phyloP scores from a whole-genome alignment of 1,140 invertebrate species.

The Parasteatoda tepidariorum region DNA sequence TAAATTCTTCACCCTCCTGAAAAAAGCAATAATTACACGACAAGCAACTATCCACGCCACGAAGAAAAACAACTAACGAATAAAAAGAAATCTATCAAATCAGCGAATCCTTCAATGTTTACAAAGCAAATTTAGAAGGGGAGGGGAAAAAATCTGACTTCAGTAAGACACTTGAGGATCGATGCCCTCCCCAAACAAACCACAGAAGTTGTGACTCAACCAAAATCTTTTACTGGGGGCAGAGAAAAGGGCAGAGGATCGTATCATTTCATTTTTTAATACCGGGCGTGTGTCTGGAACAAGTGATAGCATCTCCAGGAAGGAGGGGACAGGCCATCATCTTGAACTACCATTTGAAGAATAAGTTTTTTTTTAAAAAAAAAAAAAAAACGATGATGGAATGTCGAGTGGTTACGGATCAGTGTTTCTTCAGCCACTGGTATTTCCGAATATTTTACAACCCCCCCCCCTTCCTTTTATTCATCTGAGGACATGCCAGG shows the following conservation, averaged over 20 bases:
- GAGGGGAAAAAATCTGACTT: no score
- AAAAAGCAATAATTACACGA: no score
- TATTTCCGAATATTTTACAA: slow-evolving; percentile 3
- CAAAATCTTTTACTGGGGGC: neutral
- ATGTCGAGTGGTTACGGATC: slow-evolving; percentile 37
- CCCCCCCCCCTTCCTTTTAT: neutral
- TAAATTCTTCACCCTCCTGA: no score
- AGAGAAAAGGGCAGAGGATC: neutral
- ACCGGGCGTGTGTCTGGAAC: slow-evolving; percentile 5
- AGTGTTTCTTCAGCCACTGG: slow-evolving; percentile 23
- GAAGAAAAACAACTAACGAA: no score
- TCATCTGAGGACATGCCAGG: slow-evolving; percentile 10
- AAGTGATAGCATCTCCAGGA: neutral
- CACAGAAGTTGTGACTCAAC: neutral
- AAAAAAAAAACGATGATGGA: slow-evolving; percentile 14
- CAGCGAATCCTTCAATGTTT: no score
- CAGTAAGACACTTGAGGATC: no score
- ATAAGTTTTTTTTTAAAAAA: slow-evolving; percentile 1
- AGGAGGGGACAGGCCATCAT: neutral
- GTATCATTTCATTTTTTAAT: neutral
- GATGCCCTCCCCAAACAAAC: no score
- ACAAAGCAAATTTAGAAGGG: no score
- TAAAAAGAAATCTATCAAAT: no score
- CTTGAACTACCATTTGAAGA: neutral
- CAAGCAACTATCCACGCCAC: no score